A percentile compares a stretch with the other conserved stretches of the same genome.
Evolutionary conservation across 2,888 invertebrate species (phyloP).

Genomic region (Hylaea fasciaria): DNA sequence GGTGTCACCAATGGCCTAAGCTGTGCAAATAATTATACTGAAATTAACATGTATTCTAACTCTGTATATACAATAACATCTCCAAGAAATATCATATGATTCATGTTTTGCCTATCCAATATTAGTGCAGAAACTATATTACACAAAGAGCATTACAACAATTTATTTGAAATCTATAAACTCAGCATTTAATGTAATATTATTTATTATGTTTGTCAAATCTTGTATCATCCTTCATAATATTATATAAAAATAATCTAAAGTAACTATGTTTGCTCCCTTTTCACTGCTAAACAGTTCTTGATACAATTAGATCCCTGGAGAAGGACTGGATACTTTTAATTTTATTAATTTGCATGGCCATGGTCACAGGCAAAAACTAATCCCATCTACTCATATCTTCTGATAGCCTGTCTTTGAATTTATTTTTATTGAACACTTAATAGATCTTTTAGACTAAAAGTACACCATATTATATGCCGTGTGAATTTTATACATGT

Average conservation of each 20-base stretch:
- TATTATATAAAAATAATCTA: background rate
- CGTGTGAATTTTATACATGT: slow-evolving; percentile 18
- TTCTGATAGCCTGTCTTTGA: slow-evolving; percentile 1
- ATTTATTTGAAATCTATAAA: slow-evolving; percentile 10
- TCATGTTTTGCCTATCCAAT: slow-evolving; percentile 13
- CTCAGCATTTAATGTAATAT: slow-evolving; percentile 15
- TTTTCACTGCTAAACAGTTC: no score
- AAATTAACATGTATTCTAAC: slow-evolving; percentile 89
- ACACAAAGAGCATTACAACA: background rate
- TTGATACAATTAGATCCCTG: no score
- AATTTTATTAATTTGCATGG: background rate
- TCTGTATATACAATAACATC: slow-evolving; percentile 90
- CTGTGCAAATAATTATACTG: slow-evolving; percentile 81
- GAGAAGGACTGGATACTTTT: slow-evolving; percentile 2
- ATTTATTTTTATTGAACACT: slow-evolving; percentile 31
- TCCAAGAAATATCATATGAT: slow-evolving; percentile 88
- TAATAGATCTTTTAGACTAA: slow-evolving; percentile 4
- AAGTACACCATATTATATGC: no score
- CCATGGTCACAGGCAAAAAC: no score
- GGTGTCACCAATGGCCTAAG: slow-evolving; percentile 93
- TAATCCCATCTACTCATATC: no score
- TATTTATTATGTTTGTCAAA: background rate
- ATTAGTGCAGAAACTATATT: background rate
- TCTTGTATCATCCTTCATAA: no score
- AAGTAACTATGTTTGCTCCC: no score